phyloP scores from a whole-genome alignment of 2,797 vertebrate genomes.

The Falco cherrug region DNA sequence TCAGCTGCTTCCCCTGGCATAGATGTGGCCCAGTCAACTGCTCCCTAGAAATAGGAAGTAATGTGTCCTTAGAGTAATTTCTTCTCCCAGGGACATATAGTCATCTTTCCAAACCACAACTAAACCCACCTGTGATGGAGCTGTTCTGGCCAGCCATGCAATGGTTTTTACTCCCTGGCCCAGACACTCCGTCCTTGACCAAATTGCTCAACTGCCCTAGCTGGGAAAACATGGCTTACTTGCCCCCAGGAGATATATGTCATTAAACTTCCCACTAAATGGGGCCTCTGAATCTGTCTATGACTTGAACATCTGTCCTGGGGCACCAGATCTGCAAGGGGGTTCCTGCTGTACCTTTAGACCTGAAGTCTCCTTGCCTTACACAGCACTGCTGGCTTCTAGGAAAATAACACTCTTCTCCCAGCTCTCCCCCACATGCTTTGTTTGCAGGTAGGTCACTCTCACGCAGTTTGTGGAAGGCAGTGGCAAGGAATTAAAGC shows the following conservation, averaged over 20 bases:
- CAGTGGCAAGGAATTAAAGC: background rate
- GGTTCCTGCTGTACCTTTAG: background rate
- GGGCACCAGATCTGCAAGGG: background rate
- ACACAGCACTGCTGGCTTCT: fast-evolving
- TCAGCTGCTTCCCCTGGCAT: background rate
- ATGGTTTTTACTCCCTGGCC: background rate
- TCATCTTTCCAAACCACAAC: background rate
- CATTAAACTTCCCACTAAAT: background rate
- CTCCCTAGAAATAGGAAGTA: background rate
- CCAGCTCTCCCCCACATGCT: fast-evolving
- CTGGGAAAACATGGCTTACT: background rate
- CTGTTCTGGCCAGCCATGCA: background rate
- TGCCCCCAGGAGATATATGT: background rate
- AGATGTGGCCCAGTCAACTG: background rate
- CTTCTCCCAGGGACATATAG: background rate
- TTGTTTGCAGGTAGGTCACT: background rate
- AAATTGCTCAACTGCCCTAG: background rate
- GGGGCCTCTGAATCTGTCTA: background rate
- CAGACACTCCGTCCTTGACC: background rate
- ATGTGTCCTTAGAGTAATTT: background rate
- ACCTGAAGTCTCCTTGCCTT: background rate
- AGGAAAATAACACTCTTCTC: background rate
- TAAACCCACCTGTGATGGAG: background rate
- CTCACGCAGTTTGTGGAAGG: background rate
- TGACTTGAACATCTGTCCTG: background rate